phyloP scores from a whole-genome alignment of 2,797 vertebrate species.

The Tarsius wallacei region DNA sequence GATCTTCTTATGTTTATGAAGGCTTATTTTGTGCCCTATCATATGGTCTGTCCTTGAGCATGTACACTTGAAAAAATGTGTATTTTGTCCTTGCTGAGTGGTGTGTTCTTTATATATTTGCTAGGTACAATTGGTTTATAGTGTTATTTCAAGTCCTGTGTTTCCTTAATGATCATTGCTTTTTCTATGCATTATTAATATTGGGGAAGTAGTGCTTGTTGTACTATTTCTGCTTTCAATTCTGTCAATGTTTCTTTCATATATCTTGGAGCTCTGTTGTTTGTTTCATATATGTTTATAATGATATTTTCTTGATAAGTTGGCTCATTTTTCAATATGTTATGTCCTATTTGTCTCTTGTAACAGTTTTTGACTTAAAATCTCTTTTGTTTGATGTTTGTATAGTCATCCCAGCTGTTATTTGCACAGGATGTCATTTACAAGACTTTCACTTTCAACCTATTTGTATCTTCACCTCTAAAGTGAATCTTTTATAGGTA shows the following conservation, averaged over 20 bases:
- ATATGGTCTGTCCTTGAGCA: neutral
- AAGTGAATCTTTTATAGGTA: neutral
- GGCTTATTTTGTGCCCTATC: neutral
- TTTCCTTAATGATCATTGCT: conserved; percentile 10
- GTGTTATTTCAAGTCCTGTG: neutral
- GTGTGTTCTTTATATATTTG: neutral
- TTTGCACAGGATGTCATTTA: neutral
- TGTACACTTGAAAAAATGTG: neutral
- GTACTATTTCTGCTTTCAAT: neutral
- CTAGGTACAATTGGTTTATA: neutral
- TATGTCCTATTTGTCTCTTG: neutral
- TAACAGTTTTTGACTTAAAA: neutral
- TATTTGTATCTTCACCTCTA: neutral
- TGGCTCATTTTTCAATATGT: neutral
- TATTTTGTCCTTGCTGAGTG: neutral
- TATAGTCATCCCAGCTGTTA: neutral
- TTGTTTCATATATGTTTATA: neutral
- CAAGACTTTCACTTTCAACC: neutral
- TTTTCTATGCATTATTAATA: neutral
- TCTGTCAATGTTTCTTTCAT: neutral
- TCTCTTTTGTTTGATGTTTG: neutral
- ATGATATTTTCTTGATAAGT: neutral
- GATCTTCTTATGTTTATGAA: neutral
- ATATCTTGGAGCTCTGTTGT: neutral
- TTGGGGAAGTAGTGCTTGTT: neutral